These are phyloP conservation scores for Diplazon laetatorius DNA, from an alignment of 2,888 invertebrate species.

Conservation along the genomic window DNA sequence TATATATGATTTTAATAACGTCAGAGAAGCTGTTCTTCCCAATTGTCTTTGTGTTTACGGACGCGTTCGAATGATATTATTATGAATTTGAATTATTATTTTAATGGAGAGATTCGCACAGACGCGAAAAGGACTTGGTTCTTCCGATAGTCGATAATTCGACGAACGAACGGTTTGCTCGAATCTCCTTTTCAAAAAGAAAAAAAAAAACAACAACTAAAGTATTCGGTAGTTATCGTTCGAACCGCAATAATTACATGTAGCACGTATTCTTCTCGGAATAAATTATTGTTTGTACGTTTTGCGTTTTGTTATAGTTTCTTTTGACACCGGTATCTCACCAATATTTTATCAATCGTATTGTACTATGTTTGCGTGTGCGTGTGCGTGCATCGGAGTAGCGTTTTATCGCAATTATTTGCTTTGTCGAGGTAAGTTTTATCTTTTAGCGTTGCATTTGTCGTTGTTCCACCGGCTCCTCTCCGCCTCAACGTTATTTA, in stretches of 20 bases:
- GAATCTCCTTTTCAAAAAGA: constrained; percentile 54
- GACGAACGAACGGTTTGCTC: constrained; percentile 41
- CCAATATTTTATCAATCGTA: constrained; percentile 36
- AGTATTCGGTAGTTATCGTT: constrained; percentile 78
- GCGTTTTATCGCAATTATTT: constrained; percentile 58
- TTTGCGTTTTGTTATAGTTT: constrained; percentile 72
- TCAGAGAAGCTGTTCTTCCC: constrained; percentile 65
- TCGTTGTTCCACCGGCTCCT: constrained; percentile 57
- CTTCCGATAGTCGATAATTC: constrained; percentile 15
- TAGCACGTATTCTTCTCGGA: constrained; percentile 70
- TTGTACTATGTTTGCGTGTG: constrained; percentile 27
- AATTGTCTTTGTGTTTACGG: constrained; percentile 74
- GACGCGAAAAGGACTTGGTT: neutral
- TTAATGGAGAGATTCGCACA: constrained; percentile 62
- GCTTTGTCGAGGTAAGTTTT: constrained; percentile 64
- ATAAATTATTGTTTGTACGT: constrained; percentile 81
- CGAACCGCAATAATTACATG: constrained; percentile 76
- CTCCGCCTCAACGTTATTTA: no score
- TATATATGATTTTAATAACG: constrained; percentile 70
- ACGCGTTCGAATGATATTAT: constrained; percentile 74
- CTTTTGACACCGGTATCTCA: constrained; percentile 63
- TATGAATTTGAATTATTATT: constrained; percentile 67
- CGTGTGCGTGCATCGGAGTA: constrained; percentile 45
- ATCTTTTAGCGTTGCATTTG: constrained; percentile 58
- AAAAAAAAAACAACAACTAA: constrained; percentile 43